Conservation (phyloP, 2,797 vertebrate species). For the Carapus acus region DNA sequence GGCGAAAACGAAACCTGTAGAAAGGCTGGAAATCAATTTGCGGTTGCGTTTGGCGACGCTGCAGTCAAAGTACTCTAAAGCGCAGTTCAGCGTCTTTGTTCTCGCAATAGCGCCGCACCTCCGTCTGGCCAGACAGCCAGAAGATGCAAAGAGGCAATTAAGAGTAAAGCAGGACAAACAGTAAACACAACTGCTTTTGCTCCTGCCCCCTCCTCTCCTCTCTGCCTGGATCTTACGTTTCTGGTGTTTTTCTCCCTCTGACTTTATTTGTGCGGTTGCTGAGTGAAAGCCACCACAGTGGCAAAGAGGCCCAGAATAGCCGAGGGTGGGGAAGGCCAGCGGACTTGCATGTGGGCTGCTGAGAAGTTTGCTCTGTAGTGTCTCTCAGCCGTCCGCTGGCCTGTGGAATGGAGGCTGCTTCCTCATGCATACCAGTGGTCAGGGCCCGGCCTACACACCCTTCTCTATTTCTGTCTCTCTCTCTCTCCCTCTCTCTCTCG, state of each 20-base stretch:
- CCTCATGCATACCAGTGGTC: slow-evolving; percentile 78
- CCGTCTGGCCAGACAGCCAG: slow-evolving; percentile 29
- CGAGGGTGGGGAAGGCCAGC: slow-evolving; percentile 62
- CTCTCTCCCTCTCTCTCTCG: slow-evolving; percentile 1
- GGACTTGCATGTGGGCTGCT: slow-evolving; percentile 66
- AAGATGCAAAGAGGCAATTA: slow-evolving; percentile 21
- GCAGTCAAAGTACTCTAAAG: slow-evolving; percentile 7
- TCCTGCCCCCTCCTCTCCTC: slow-evolving; percentile 19
- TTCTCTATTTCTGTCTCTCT: slow-evolving; percentile 69
- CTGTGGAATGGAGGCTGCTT: slow-evolving; percentile 70
- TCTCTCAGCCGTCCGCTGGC: slow-evolving; percentile 59
- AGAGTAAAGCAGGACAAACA: slow-evolving; percentile 30
- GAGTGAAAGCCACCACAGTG: slow-evolving; percentile 62
- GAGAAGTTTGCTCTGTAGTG: slow-evolving; percentile 54
- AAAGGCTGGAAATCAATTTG: too few relatives aligned
- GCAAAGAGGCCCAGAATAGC: slow-evolving; percentile 65
- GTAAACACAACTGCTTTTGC: slow-evolving; percentile 47
- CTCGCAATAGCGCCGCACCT: slow-evolving; percentile 6
- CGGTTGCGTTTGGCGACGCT: background rate
- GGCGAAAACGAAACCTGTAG: too few relatives aligned
- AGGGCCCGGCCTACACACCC: slow-evolving; percentile 72
- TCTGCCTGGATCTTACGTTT: slow-evolving; percentile 34
- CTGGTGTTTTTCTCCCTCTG: slow-evolving; percentile 45
- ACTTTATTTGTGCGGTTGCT: slow-evolving; percentile 56
- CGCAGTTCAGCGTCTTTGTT: slow-evolving; percentile 22